Evolutionary conservation across 2,797 vertebrate species (phyloP).

Genomic region (Anabas testudineus): DNA sequence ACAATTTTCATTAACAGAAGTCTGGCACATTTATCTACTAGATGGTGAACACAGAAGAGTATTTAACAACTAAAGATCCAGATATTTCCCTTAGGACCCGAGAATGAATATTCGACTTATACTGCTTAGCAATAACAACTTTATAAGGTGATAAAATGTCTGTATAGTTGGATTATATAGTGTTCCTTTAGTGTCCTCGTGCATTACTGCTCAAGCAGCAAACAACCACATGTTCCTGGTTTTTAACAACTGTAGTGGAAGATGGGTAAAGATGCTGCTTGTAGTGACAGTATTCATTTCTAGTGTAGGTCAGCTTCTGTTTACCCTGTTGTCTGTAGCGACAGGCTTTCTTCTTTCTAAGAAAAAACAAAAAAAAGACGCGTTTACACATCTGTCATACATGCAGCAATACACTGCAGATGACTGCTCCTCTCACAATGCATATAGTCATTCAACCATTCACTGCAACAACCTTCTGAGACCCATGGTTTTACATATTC

Average conservation of each 20-base stretch:
- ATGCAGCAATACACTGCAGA: no score
- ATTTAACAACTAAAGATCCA: not conserved
- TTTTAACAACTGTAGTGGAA: not conserved
- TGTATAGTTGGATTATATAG: not conserved
- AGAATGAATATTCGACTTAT: not conserved
- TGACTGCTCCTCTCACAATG: no score
- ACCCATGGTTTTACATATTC: no score
- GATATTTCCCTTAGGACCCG: not conserved
- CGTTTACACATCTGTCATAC: no score
- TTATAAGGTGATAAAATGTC: not conserved
- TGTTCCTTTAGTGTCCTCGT: not conserved
- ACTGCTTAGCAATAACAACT: not conserved
- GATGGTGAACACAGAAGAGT: no score
- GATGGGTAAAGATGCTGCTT: not conserved
- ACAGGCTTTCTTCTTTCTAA: not conserved
- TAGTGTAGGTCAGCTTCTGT: not conserved
- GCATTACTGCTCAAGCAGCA: not conserved
- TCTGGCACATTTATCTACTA: no score
- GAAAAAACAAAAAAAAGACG: no score
- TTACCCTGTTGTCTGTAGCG: not conserved
- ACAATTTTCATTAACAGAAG: no score
- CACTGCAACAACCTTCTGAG: no score
- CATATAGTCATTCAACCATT: no score
- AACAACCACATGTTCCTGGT: not conserved
- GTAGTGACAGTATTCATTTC: constrained; percentile 9